Conservation (phyloP, 2,113 vertebrate genomes). For the Pygoscelis adeliae region DNA sequence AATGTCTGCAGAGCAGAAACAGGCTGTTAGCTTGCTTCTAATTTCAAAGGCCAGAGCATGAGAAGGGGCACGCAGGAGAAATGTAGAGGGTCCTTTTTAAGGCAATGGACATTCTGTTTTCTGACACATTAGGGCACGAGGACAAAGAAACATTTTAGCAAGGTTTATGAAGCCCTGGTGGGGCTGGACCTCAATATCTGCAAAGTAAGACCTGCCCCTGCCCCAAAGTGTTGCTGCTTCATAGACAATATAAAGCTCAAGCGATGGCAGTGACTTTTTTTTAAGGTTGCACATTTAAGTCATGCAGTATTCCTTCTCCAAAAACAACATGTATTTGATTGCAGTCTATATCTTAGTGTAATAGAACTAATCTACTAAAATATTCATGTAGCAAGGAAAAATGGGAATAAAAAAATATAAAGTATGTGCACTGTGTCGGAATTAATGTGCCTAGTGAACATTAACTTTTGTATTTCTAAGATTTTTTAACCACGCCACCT, state of each 20-base stretch:
- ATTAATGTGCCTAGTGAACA: neutral
- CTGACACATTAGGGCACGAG: neutral
- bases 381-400: slow-evolving; percentile 27
- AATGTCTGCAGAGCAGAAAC: neutral
- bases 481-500: neutral
- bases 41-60: neutral
- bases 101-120: neutral
- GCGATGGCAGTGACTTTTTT: neutral
- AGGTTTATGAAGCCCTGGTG: neutral
- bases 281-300: neutral
- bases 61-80: neutral
- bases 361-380: slow-evolving; percentile 25
- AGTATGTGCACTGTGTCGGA: neutral
- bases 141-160: neutral
- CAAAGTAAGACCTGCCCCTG: neutral
- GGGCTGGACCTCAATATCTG: neutral
- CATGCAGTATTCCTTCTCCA: neutral
- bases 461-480: neutral
- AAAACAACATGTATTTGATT: neutral
- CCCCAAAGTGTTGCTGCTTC: neutral
- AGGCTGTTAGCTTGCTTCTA: neutral
- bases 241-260: neutral
- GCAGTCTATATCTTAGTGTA: neutral
- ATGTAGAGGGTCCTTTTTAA: neutral
- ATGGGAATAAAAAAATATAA: neutral